Conservation (phyloP, 1,140 invertebrate genomes). For the Lasioglossum baleicum region DNA sequence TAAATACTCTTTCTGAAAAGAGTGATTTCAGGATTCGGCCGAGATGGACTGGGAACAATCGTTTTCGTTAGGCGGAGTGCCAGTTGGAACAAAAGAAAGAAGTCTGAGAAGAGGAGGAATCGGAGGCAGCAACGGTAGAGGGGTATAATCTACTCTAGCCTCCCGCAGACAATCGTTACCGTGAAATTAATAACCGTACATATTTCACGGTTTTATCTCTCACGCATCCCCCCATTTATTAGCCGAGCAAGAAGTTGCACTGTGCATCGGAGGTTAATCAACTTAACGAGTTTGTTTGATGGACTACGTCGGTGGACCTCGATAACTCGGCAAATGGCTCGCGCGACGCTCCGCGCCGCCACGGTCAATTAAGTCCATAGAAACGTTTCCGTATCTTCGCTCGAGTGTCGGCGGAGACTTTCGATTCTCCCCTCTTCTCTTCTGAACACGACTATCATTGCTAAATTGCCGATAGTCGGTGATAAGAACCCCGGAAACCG, state of each 20-base stretch:
- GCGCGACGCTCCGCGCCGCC: conserved; percentile 21
- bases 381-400: conserved; percentile 47
- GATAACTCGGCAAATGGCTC: conserved; percentile 45
- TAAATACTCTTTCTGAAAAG: no score
- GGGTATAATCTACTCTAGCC: conserved; percentile 1
- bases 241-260: conserved; percentile 26
- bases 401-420: conserved; percentile 12
- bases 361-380: conserved; percentile 48
- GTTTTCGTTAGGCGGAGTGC: background rate
- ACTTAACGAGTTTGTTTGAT: conserved; percentile 46
- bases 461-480: conserved; percentile 40
- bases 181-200: conserved; percentile 40
- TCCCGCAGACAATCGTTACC: conserved; percentile 26
- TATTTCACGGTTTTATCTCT: conserved; percentile 48
- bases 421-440: background rate
- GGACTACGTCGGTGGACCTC: conserved; percentile 36
- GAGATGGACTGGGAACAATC: conserved; percentile 6
- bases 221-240: conserved; percentile 33
- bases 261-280: conserved; percentile 45
- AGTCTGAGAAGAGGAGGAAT: no score
- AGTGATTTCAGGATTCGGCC: background rate
- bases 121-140: no score
- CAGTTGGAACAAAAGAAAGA: background rate
- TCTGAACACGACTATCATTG: conserved; percentile 22
- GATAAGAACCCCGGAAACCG: conserved; percentile 24